Conservation (phyloP, 1,140 invertebrate species). For the Marisa cornuarietis region DNA sequence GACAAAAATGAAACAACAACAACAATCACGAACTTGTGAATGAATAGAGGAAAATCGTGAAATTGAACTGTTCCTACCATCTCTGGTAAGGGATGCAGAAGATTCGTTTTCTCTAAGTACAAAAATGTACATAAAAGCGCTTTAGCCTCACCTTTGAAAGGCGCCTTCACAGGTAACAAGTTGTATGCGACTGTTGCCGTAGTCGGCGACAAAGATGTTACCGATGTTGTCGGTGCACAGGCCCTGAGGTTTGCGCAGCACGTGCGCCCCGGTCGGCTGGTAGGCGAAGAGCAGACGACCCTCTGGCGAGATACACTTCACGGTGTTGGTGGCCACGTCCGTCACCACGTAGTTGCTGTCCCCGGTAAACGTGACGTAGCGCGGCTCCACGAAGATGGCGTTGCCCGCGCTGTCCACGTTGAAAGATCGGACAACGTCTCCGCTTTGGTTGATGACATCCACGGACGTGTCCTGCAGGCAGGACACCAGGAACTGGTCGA, state of each 20-base stretch:
- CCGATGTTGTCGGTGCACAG: conserved; percentile 54
- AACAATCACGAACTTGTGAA: too few relatives aligned
- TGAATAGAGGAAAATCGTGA: too few relatives aligned
- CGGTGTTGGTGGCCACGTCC: conserved; percentile 39
- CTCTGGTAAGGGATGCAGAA: too few relatives aligned
- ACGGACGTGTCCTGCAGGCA: conserved; percentile 44
- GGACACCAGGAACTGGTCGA: conserved; percentile 42
- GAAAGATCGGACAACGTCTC: conserved; percentile 44
- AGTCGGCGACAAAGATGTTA: conserved; percentile 57
- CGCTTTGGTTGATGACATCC: conserved; percentile 47
- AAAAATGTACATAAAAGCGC: too few relatives aligned
- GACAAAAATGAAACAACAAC: too few relatives aligned
- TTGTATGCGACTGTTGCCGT: conserved; percentile 53
- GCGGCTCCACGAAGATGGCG: conserved; percentile 42
- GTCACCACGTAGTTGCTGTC: conserved; percentile 50
- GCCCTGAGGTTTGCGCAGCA: conserved; percentile 48
- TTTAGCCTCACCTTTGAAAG: conserved; percentile 40
- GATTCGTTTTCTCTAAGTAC: too few relatives aligned
- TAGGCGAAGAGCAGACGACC: conserved; percentile 46
- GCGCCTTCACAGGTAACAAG: conserved; percentile 50
- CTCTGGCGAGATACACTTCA: conserved; percentile 42
- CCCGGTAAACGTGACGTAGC: conserved; percentile 44
- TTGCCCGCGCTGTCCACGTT: conserved; percentile 24
- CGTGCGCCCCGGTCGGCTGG: conserved; percentile 38
- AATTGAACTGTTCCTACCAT: too few relatives aligned